phyloP scores from a whole-genome alignment of 2,888 invertebrate genomes.

The Hemithea aestivaria region DNA sequence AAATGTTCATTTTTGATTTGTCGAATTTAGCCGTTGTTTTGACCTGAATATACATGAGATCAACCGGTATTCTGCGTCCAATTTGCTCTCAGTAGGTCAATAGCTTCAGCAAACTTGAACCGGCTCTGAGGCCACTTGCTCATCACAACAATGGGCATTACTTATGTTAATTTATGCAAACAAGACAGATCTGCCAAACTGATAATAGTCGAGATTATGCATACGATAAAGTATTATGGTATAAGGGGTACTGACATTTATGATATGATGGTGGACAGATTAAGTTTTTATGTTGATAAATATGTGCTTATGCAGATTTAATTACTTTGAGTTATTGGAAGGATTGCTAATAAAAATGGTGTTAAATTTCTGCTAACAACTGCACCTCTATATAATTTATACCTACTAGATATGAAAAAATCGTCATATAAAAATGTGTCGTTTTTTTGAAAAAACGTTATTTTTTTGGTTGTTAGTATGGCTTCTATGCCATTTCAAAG shows the following conservation, averaged over 20 bases:
- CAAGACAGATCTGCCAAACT: conserved; percentile 7
- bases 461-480: too few relatives aligned
- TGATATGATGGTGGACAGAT: not conserved
- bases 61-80: conserved; percentile 10
- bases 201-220: conserved; percentile 4
- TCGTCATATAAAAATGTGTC: too few relatives aligned
- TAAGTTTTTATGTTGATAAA: too few relatives aligned
- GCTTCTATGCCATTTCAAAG: too few relatives aligned
- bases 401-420: too few relatives aligned
- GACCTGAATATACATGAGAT: conserved; percentile 8
- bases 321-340: too few relatives aligned
- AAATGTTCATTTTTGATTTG: not conserved
- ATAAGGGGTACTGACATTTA: conserved; percentile 8
- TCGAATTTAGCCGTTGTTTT: not conserved
- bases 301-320: too few relatives aligned
- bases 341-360: not conserved
- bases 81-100: conserved; percentile 5
- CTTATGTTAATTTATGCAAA: conserved; percentile 6
- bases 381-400: too few relatives aligned
- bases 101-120: conserved; percentile 5
- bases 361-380: conserved; percentile 3
- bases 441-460: too few relatives aligned
- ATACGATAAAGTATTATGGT: conserved; percentile 2
- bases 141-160: conserved; percentile 6
- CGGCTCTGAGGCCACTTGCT: conserved; percentile 2